A percentile compares a stretch with the other conserved stretches of the same genome.
These are phyloP conservation scores for Caenorhabditis sp. DNA, from an alignment of 2,888 invertebrate species.

Conservation along the genomic window DNA sequence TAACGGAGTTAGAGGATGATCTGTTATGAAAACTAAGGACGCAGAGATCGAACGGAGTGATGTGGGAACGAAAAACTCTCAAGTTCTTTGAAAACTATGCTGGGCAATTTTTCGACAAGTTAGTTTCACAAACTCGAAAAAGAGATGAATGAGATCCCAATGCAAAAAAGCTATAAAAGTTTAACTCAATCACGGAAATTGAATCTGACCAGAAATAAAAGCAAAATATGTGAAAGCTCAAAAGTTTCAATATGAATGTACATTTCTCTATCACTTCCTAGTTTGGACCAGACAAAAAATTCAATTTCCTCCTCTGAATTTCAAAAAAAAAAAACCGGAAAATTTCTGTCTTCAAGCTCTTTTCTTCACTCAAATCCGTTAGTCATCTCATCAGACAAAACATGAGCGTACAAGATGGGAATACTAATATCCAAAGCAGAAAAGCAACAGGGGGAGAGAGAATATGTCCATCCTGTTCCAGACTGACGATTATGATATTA, in stretches of 20 bases:
- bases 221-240: neutral
- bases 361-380: slow-evolving; percentile 25
- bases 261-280: neutral
- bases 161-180: neutral
- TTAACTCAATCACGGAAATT: neutral
- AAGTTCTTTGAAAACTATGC: no score
- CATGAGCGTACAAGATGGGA: slow-evolving; percentile 28
- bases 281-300: slow-evolving; percentile 13
- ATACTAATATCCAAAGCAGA: slow-evolving; percentile 41
- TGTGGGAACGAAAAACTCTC: neutral
- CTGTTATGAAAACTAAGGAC: neutral
- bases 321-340: slow-evolving; percentile 19
- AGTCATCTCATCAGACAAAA: slow-evolving; percentile 36
- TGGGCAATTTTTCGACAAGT: no score
- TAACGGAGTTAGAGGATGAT: neutral
- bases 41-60: neutral
- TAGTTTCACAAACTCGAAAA: no score
- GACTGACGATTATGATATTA: slow-evolving; percentile 55
- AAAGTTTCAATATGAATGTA: neutral
- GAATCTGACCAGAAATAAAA: neutral
- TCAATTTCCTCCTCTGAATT: slow-evolving; percentile 19
- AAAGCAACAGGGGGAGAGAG: slow-evolving; percentile 9
- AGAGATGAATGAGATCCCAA: neutral
- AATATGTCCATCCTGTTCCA: slow-evolving; percentile 48
- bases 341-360: slow-evolving; percentile 16